A percentile compares a stretch with the other conserved stretches of the same genome.
phyloP scores from a whole-genome alignment of 2,113 vertebrate genomes.

The Actinemys pallida region DNA sequence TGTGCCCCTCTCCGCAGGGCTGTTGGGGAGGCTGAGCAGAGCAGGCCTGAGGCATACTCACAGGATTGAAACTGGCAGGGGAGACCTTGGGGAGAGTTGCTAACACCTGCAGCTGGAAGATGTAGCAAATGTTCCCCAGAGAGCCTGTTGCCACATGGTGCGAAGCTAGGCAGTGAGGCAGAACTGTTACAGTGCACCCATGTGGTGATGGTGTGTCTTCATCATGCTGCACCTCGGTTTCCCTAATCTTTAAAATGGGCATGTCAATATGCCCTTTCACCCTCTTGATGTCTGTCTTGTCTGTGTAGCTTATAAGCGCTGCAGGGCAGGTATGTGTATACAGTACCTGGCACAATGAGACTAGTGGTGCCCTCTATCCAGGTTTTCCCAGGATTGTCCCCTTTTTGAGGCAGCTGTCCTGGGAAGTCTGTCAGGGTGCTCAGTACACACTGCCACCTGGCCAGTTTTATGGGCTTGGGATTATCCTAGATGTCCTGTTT shows the following conservation, averaged over 20 bases:
- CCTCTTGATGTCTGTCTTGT: neutral
- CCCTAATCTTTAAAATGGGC: neutral
- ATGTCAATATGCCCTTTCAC: too few species aligned
- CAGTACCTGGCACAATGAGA: neutral
- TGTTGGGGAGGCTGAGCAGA: accelerated
- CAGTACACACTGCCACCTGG: neutral
- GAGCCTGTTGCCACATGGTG: accelerated
- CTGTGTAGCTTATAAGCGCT: neutral
- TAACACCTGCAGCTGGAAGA: neutral
- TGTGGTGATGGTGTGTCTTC: neutral
- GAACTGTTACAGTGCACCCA: neutral
- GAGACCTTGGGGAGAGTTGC: neutral
- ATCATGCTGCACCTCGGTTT: neutral
- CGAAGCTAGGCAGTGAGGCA: neutral
- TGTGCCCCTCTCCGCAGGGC: accelerated
- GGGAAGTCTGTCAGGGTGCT: neutral
- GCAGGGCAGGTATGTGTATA: accelerated
- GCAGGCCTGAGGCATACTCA: neutral
- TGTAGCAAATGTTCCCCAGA: accelerated
- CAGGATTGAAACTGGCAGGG: neutral
- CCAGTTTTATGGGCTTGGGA: neutral
- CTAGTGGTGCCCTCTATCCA: neutral
- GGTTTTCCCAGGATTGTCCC: neutral
- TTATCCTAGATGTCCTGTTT: neutral
- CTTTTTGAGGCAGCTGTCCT: neutral